Evolutionary conservation across 2,113 vertebrate genomes (phyloP).

Genomic region (Sylvia atricapilla): DNA sequence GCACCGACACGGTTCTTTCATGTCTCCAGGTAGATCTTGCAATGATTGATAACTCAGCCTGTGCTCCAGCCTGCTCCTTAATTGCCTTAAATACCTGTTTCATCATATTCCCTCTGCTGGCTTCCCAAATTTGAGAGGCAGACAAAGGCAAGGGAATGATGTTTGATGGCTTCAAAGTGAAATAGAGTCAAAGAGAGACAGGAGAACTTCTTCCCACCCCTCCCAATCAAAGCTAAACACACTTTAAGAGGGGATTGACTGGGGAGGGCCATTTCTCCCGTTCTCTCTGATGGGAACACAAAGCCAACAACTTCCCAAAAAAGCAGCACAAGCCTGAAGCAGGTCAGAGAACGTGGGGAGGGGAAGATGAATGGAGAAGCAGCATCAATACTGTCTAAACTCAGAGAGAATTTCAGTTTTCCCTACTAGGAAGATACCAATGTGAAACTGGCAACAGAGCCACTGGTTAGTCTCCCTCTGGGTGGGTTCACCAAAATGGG

Average conservation of each 20-base stretch:
- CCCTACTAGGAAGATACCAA: background rate
- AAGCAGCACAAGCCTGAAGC: background rate
- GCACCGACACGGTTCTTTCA: background rate
- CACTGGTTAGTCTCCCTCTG: background rate
- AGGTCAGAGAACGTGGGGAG: background rate
- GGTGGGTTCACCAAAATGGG: background rate
- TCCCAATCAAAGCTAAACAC: background rate
- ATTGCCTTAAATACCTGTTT: constrained; percentile 37
- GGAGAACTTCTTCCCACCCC: background rate
- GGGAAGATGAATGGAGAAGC: background rate
- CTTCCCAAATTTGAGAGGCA: background rate
- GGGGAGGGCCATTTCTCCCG: background rate
- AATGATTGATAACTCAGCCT: constrained; percentile 27
- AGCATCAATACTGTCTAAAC: background rate
- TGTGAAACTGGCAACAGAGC: background rate
- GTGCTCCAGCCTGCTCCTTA: constrained; percentile 38
- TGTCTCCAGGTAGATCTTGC: background rate
- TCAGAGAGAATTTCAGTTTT: background rate
- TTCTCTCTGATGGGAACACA: background rate
- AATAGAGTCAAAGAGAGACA: background rate
- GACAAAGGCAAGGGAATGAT: background rate
- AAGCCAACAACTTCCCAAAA: background rate
- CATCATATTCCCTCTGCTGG: background rate
- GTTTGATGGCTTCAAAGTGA: background rate
- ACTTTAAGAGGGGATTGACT: background rate